Conservation (phyloP, 1,140 invertebrate species). For the Aphelinus certus region DNA sequence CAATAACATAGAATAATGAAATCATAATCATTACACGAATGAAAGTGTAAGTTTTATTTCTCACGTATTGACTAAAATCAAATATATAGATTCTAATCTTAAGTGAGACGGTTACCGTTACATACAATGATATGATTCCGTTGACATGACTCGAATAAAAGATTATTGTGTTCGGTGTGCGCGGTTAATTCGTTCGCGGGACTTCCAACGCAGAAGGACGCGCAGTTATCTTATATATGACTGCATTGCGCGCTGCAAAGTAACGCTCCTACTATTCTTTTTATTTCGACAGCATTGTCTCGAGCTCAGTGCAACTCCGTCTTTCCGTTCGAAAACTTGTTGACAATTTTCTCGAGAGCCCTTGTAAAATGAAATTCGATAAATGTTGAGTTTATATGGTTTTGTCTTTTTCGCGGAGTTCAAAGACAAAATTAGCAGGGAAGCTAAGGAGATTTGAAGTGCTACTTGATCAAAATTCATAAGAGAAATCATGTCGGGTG, state of each 20-base stretch:
- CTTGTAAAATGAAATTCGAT: too few species aligned
- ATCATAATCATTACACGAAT: too few species aligned
- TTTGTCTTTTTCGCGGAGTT: too few species aligned
- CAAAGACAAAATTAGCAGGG: too few species aligned
- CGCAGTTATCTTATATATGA: constrained; percentile 27
- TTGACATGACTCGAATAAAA: constrained; percentile 5
- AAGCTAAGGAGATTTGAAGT: not conserved
- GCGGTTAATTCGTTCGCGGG: not conserved
- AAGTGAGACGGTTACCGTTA: too few species aligned
- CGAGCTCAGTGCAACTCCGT: not conserved
- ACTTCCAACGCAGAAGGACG: not conserved
- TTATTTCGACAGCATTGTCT: not conserved
- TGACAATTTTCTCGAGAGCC: too few species aligned
- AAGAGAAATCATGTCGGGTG: constrained; percentile 21
- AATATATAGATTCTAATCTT: too few species aligned
- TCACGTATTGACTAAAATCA: too few species aligned
- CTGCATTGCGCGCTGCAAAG: not conserved
- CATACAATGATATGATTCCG: not conserved
- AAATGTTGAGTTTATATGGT: too few species aligned
- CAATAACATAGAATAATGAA: too few species aligned
- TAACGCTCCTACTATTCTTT: not conserved
- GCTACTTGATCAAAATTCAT: not conserved
- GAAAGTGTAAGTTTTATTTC: too few species aligned
- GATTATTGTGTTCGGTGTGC: not conserved
- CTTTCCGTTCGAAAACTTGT: constrained; percentile 1